Evolutionary conservation across 2,888 invertebrate genomes (phyloP).

Genomic region (Archips crataeganus): DNA sequence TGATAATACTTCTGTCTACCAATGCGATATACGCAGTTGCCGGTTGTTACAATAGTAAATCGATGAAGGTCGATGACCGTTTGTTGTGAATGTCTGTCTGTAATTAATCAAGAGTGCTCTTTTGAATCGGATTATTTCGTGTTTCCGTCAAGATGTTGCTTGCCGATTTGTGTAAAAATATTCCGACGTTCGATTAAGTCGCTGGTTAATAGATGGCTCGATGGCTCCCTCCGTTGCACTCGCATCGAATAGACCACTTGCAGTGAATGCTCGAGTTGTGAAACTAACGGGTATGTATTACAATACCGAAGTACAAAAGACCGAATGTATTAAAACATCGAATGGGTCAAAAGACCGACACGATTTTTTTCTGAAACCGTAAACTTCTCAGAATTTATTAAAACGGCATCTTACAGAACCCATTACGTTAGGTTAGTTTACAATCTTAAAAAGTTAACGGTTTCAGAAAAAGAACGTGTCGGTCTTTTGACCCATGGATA

Average conservation of each 20-base stretch:
- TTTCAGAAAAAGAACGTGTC: too few relatives aligned
- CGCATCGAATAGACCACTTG: constrained; percentile 12
- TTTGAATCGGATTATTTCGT: not conserved
- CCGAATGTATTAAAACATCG: too few relatives aligned
- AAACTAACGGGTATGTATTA: too few relatives aligned
- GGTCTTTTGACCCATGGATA: too few relatives aligned
- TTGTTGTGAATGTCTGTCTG: not conserved
- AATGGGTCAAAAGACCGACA: too few relatives aligned
- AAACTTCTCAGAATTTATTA: too few relatives aligned
- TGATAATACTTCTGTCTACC: not conserved
- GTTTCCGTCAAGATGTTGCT: not conserved
- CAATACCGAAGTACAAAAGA: too few relatives aligned
- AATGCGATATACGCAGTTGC: not conserved
- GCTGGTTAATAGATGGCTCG: constrained; percentile 4
- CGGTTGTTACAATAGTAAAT: not conserved
- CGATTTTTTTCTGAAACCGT: too few relatives aligned
- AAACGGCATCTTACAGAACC: too few relatives aligned
- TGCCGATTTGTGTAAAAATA: not conserved
- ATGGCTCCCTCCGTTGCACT: not conserved
- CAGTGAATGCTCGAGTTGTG: not conserved
- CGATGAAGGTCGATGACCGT: not conserved
- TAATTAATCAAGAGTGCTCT: not conserved
- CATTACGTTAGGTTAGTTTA: too few relatives aligned
- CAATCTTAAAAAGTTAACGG: too few relatives aligned
- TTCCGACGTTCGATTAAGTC: too few relatives aligned